Percentiles rank a stretch among this genome's conserved stretches.
These are phyloP conservation scores for Leptinotarsa defecta DNA, from an alignment of 1,140 invertebrate genomes.

Conservation along the genomic window DNA sequence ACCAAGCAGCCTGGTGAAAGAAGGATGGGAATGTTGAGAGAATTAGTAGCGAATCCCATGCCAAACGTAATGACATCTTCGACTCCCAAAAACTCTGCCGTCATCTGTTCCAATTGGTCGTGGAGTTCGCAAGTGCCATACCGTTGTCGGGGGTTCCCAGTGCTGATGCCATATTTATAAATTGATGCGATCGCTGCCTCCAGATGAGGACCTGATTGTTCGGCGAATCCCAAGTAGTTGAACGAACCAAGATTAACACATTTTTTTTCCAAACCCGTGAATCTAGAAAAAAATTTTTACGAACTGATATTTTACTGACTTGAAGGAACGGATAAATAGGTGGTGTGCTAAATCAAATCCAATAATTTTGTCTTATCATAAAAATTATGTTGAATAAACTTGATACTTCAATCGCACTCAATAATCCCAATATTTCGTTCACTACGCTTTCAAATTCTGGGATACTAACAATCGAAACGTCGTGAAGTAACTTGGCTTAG, in stretches of 20 bases:
- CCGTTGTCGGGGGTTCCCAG: constrained; percentile 67
- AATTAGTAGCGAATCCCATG: constrained; percentile 99
- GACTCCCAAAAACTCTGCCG: constrained; percentile 84
- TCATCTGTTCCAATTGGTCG: constrained; percentile 78
- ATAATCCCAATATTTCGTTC: too few species aligned
- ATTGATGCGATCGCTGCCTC: constrained; percentile 69
- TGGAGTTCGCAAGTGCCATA: constrained; percentile 76
- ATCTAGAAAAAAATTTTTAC: constrained; percentile 58
- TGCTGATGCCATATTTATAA: constrained; percentile 71
- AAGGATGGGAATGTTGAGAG: constrained; percentile 88
- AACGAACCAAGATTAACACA: constrained; percentile 92
- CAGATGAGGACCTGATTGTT: constrained; percentile 73
- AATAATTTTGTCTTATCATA: too few species aligned
- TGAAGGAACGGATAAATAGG: too few species aligned
- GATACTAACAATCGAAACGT: too few species aligned
- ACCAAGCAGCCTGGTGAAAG: constrained; percentile 84
- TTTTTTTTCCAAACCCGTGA: constrained; percentile 76
- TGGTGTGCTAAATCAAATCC: too few species aligned
- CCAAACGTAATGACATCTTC: constrained; percentile 94
- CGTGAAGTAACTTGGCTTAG: too few species aligned
- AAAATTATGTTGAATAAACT: too few species aligned
- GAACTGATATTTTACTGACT: too few species aligned
- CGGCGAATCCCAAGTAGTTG: constrained; percentile 91
- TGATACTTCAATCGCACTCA: too few species aligned
- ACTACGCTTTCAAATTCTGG: too few species aligned